Conservation (phyloP, 1,140 invertebrate species). For the Acromyrmex charruanus region DNA sequence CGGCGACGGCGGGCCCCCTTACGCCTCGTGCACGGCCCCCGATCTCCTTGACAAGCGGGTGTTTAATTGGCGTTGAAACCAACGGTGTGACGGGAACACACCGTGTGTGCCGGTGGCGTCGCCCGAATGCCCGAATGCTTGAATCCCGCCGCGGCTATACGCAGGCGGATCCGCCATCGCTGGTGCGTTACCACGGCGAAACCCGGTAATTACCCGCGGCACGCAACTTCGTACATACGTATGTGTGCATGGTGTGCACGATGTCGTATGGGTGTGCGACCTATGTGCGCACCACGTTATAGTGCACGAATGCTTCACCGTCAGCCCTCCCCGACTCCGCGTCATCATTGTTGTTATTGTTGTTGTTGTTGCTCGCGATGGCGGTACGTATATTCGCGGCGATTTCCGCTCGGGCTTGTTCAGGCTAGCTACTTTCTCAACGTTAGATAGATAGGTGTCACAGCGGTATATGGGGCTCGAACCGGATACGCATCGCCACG, state of each 20-base stretch:
- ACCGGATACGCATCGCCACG: constrained; percentile 30
- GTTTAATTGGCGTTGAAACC: constrained; percentile 87
- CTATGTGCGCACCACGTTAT: constrained; percentile 28
- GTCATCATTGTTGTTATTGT: not conserved
- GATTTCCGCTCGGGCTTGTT: constrained; percentile 50
- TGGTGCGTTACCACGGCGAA: constrained; percentile 83
- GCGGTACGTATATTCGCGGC: constrained; percentile 37
- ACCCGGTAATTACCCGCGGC: constrained; percentile 84
- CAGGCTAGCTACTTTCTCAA: constrained; percentile 48
- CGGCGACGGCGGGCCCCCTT: constrained; percentile 70
- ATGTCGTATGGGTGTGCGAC: constrained; percentile 50
- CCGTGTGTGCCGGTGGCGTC: constrained; percentile 79
- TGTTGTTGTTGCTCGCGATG: constrained; percentile 24
- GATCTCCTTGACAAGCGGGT: constrained; percentile 86
- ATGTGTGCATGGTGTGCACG: constrained; percentile 9
- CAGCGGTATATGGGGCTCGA: not conserved
- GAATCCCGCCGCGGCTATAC: constrained; percentile 72
- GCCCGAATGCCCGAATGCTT: constrained; percentile 85
- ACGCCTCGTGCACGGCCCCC: constrained; percentile 12
- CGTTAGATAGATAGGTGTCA: constrained; percentile 13
- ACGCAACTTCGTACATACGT: constrained; percentile 79
- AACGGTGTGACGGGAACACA: constrained; percentile 86
- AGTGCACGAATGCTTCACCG: not conserved
- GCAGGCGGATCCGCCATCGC: constrained; percentile 83
- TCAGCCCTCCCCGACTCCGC: not conserved